These are phyloP conservation scores for Iguana delicatissima DNA, from an alignment of 2,797 vertebrate species.

Conservation along the genomic window DNA sequence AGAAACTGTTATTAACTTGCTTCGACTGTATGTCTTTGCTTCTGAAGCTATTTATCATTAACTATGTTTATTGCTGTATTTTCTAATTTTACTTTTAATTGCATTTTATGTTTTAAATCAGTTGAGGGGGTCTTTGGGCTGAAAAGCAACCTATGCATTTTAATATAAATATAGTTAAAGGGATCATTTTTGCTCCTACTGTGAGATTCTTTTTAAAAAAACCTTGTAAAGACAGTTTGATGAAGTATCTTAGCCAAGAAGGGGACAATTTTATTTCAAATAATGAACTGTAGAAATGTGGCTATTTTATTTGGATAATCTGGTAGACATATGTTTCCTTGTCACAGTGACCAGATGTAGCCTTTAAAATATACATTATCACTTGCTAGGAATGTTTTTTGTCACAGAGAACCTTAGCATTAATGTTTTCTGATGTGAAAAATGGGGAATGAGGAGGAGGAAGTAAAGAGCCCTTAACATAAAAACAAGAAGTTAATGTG, in stretches of 20 bases:
- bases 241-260: neutral
- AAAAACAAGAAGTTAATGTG: neutral
- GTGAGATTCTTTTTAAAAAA: too few relatives aligned
- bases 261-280: conserved; percentile 15
- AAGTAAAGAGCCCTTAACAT: neutral
- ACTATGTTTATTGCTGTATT: neutral
- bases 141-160: neutral
- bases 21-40: neutral
- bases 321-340: conserved; percentile 22
- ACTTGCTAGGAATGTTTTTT: neutral
- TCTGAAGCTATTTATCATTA: neutral
- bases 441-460: neutral
- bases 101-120: neutral
- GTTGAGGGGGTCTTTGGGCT: neutral
- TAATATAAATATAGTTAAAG: neutral
- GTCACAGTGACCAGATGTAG: neutral
- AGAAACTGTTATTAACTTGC: neutral
- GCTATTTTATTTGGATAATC: conserved; percentile 11
- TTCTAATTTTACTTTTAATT: neutral
- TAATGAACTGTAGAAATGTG: neutral
- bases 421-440: neutral
- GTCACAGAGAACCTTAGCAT: neutral
- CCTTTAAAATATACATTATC: neutral
- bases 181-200: neutral
- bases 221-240: neutral